A percentile compares a stretch with the other conserved stretches of the same genome.
Conservation (phyloP, 2,113 vertebrate species). For the Scolopax mira region DNA sequence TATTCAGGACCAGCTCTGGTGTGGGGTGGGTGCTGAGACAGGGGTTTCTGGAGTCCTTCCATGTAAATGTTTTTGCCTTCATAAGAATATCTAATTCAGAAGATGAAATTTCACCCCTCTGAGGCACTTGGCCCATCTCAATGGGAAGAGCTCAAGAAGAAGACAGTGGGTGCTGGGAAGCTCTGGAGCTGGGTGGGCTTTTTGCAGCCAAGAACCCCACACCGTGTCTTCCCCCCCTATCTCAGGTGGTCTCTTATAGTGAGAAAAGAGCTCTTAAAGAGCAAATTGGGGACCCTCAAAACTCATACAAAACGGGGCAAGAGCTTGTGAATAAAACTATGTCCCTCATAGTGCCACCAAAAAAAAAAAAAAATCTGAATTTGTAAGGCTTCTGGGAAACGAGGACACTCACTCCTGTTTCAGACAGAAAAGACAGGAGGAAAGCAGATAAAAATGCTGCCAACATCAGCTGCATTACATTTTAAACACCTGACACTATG, state of each 20-base stretch:
- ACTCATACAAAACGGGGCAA: neutral
- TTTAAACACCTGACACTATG: neutral
- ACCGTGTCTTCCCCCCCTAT: neutral
- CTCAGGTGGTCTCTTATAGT: neutral
- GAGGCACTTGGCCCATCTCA: neutral
- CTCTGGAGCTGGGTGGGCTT: rapidly evolving
- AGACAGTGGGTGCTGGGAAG: rapidly evolving
- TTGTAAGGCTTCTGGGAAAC: neutral
- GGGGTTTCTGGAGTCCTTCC: constrained; percentile 23
- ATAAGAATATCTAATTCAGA: neutral
- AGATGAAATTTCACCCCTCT: neutral
- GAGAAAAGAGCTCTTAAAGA: neutral
- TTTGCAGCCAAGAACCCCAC: neutral
- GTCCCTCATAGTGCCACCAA: neutral
- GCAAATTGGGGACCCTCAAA: neutral
- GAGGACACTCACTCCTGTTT: neutral
- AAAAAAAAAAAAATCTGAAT: neutral
- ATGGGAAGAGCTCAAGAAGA: neutral
- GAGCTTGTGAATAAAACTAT: neutral
- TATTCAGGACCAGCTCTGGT: neutral
- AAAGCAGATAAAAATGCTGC: neutral
- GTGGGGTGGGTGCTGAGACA: neutral
- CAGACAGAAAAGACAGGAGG: neutral
- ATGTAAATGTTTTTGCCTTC: neutral
- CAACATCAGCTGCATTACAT: neutral